These are phyloP conservation scores for Gasterosteus aculeatus DNA, from an alignment of 2,113 vertebrate species.

Conservation along the genomic window DNA sequence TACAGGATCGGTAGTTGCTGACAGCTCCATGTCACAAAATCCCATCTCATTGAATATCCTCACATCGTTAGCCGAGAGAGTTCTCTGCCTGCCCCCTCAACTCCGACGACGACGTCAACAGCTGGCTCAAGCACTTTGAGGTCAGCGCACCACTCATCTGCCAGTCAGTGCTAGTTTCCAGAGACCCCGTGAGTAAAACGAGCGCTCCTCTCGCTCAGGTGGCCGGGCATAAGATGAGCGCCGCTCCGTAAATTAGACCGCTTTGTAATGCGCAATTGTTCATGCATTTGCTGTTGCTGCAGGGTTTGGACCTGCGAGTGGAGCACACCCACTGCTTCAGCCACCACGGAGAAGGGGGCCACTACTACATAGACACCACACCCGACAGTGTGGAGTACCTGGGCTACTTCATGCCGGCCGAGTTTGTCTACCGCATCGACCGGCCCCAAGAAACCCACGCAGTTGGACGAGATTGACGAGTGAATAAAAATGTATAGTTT, in stretches of 20 bases:
- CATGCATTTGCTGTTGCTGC: conserved; percentile 7
- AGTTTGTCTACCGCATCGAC: conserved; percentile 93
- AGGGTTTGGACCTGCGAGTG: conserved; percentile 94
- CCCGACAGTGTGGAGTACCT: conserved; percentile 90
- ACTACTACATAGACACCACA: conserved; percentile 95
- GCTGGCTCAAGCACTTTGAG: conserved; percentile 93
- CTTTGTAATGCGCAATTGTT: not conserved
- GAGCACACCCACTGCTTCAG: conserved; percentile 97
- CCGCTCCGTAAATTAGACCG: not conserved
- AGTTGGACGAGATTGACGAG: conserved; percentile 83
- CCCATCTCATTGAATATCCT: conserved; percentile 29
- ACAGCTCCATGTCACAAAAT: not conserved
- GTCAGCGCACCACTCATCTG: conserved; percentile 92
- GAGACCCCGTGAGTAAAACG: conserved; percentile 89
- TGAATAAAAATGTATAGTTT: not conserved
- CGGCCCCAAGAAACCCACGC: conserved; percentile 85
- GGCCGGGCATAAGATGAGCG: not conserved
- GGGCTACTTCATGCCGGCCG: conserved; percentile 91
- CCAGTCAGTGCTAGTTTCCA: conserved; percentile 94
- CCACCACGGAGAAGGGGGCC: conserved; percentile 93
- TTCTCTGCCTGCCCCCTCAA: conserved; percentile 91
- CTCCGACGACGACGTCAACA: conserved; percentile 88
- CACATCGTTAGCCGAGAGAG: conserved; percentile 84
- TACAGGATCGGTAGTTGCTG: too few species aligned
- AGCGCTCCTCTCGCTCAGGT: not conserved